Base-by-base conservation (phyloP, 2,113 vertebrate species). In the Columba janthina region DNA sequence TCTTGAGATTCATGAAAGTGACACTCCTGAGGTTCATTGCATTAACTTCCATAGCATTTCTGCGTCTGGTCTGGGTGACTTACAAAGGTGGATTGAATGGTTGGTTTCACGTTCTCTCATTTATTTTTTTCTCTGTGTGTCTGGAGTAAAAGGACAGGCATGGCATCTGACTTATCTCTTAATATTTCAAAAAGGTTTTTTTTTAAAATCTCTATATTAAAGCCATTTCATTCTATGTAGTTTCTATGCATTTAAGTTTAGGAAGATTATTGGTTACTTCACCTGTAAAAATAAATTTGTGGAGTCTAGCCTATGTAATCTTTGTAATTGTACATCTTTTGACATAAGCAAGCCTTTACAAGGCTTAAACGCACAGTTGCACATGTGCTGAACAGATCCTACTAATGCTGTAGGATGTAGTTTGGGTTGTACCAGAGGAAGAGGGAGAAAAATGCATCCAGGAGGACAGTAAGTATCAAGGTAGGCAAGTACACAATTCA, bases 1-100 rank as follows among this genome's bases (percentile, higher is more conserved):
- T 90, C 93, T 94, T 96, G 96, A 96, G 93, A 89, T 97, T 62
- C 87, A 86, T 4, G 21, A 87, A 96, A 95, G 90, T 93, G 96
- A 96, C 93, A 87, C 90, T 96, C 92, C 89, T 87, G 80, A 80
- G 58, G 70, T 94, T 96, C 88, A 79, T 66, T 92, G 66, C 83
- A 85, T 96, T 90, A 82, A 75, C 85, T 90, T 78, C 57, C 88
- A 29, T 79, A 78, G 70, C 70, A 66, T 94, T 93, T 40, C 88
- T 72, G n/a, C 6, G 4, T 82, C 86, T 94, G 62, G 61, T 81
- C 92, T 94, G 66, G 76, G 54, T 90, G 83, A 75, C 74, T 89
- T 95, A 73, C 54, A 82, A 60, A 95, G 86, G 88, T 65, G 26
- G 62, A 89, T 91, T 66, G 54, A 50, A 48, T 38, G 65, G 25